A percentile compares a stretch with the other conserved stretches of the same genome.
Evolutionary conservation across 2,113 vertebrate species (phyloP).

Genomic region (Clinocottus analis): DNA sequence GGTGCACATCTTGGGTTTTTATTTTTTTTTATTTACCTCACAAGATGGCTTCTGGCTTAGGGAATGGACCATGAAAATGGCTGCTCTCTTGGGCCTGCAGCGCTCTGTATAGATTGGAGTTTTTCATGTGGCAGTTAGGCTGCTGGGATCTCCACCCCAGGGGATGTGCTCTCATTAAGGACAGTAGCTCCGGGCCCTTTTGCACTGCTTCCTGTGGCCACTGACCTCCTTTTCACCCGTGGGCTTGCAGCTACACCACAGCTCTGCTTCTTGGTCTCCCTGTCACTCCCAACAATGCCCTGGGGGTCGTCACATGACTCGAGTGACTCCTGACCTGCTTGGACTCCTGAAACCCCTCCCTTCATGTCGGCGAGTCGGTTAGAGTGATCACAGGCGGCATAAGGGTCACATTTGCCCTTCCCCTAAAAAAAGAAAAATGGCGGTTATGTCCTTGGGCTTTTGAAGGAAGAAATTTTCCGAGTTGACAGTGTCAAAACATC

Average conservation of each 20-base stretch:
- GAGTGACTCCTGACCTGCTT: conserved; percentile 87
- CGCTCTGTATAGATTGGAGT: conserved; percentile 78
- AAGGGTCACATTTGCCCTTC: conserved; percentile 69
- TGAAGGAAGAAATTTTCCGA: conserved; percentile 67
- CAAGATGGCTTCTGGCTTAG: conserved; percentile 79
- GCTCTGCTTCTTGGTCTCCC: conserved; percentile 82
- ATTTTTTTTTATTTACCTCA: conserved; percentile 72
- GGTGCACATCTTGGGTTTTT: conserved; percentile 61
- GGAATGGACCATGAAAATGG: conserved; percentile 82
- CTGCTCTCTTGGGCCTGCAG: conserved; percentile 75
- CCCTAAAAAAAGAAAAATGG: conserved; percentile 61
- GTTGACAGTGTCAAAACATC: conserved; percentile 76
- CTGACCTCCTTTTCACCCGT: conserved; percentile 93
- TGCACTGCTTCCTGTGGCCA: conserved; percentile 90
- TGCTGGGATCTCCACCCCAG: conserved; percentile 77
- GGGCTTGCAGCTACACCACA: conserved; percentile 84
- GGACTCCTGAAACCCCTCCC: conserved; percentile 71
- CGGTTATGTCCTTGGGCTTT: conserved; percentile 66
- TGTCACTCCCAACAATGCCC: conserved; percentile 81
- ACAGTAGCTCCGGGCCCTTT: conserved; percentile 82
- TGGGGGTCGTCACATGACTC: conserved; percentile 84
- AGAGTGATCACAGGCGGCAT: conserved; percentile 58
- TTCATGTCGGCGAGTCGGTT: conserved; percentile 71
- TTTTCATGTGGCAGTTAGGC: conserved; percentile 80
- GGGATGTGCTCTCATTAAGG: conserved; percentile 93